Percentiles rank a stretch among this genome's conserved stretches.
Conservation (phyloP, 2,113 vertebrate species). For the Alaudala cheleensis region DNA sequence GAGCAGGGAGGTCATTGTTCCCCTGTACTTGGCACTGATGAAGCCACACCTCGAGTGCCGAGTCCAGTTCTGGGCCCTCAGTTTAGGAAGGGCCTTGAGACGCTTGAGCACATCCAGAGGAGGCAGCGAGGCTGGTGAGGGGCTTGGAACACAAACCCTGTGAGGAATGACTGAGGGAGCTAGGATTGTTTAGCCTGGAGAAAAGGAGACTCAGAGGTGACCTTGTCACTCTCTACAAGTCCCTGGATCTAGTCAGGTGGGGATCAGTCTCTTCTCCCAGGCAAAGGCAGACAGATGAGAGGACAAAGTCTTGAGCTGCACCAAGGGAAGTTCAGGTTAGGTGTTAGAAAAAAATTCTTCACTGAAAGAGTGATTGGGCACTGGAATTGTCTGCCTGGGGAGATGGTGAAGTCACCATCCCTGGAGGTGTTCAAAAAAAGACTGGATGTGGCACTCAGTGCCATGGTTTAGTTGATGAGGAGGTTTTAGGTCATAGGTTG, state of each 20-base stretch:
- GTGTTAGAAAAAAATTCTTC: background rate
- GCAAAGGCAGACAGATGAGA: background rate
- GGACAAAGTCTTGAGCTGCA: background rate
- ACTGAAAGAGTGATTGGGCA: background rate
- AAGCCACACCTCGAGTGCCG: background rate
- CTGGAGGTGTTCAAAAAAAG: accelerated
- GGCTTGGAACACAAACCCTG: background rate
- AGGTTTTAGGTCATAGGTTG: too few relatives aligned
- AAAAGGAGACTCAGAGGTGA: background rate
- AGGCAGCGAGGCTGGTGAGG: background rate
- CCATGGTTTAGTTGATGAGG: background rate
- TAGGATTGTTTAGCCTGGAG: background rate
- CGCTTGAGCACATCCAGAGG: accelerated
- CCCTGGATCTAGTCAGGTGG: background rate
- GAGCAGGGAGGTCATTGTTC: background rate
- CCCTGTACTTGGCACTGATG: background rate
- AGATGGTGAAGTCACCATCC: background rate
- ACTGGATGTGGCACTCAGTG: too few relatives aligned
- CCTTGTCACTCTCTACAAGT: background rate
- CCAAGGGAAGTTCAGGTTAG: background rate
- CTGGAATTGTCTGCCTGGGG: background rate
- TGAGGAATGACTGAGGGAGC: background rate
- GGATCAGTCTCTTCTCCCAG: background rate
- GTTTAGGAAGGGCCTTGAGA: background rate
- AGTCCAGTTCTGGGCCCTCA: background rate